Evolutionary conservation across 1,140 invertebrate genomes (phyloP).

Genomic region (Drosophila virilis): DNA sequence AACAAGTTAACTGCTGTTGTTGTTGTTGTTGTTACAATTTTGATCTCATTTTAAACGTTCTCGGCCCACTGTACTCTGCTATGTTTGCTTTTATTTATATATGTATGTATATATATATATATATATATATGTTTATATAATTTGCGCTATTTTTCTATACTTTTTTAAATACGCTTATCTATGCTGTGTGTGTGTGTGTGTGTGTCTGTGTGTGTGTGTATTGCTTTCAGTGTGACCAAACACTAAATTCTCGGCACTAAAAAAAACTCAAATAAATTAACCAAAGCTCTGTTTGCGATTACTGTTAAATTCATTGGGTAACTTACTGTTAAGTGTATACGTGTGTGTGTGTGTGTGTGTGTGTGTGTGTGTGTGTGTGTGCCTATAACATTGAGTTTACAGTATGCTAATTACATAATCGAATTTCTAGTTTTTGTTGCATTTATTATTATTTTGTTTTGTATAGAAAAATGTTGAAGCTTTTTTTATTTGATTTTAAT

Average conservation of each 20-base stretch:
- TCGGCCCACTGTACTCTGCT: conserved; percentile 35
- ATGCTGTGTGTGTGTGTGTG: conserved; percentile 42
- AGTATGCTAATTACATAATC: conserved; percentile 60
- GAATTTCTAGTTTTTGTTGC: conserved; percentile 53
- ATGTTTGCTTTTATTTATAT: neutral
- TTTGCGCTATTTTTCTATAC: conserved; percentile 58
- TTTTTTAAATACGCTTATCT: conserved; percentile 35
- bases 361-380: conserved; percentile 45
- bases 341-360: conserved; percentile 21
- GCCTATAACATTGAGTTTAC: conserved; percentile 66
- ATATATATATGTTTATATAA: conserved; percentile 45
- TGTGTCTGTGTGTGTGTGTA: conserved; percentile 49
- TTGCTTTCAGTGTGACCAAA: conserved; percentile 17
- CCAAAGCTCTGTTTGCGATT: neutral
- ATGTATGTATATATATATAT: neutral
- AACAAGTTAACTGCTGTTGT: conserved; percentile 5
- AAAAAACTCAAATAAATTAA: neutral
- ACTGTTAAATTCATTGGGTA: conserved; percentile 13
- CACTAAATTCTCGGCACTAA: too few relatives aligned
- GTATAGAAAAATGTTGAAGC: conserved; percentile 66
- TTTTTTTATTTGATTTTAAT: conserved; percentile 29
- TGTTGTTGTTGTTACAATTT: conserved; percentile 33
- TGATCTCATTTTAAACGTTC: conserved; percentile 32
- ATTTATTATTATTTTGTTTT: too few relatives aligned
- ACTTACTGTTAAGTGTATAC: conserved; percentile 7